Evolutionary conservation across 2,888 invertebrate species (phyloP).

Genomic region (Alcis repandata): DNA sequence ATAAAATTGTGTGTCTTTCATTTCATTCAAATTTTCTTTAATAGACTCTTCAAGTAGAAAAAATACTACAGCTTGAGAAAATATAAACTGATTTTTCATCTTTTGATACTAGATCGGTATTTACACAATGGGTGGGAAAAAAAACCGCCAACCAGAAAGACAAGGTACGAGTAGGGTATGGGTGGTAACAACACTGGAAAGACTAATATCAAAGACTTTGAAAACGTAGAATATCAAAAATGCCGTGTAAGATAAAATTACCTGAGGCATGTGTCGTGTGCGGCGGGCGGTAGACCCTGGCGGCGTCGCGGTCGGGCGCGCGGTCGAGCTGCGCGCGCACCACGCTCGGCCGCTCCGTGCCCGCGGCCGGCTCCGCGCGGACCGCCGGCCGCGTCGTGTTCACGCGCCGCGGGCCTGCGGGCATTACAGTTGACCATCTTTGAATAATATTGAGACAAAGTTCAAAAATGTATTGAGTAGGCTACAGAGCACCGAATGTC

Average conservation of each 20-base stretch:
- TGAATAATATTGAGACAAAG: not conserved
- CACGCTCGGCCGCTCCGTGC: constrained; percentile 81
- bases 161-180: too few species aligned
- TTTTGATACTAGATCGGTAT: too few species aligned
- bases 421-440: constrained; percentile 16
- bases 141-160: too few species aligned
- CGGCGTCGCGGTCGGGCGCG: constrained; percentile 78
- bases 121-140: too few species aligned
- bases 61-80: too few species aligned
- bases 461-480: not conserved
- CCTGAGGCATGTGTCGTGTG: constrained; percentile 80
- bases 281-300: constrained; percentile 76
- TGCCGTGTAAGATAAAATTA: constrained; percentile 47
- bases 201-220: too few species aligned
- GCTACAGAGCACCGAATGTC: not conserved
- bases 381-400: constrained; percentile 61
- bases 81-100: too few species aligned
- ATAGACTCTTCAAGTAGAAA: too few species aligned
- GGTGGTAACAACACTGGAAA: too few species aligned
- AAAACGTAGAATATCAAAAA: not conserved
- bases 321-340: constrained; percentile 83
- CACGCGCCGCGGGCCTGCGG: constrained; percentile 70
- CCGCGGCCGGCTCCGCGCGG: constrained; percentile 73
- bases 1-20: too few species aligned
- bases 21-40: too few species aligned